These are phyloP conservation scores for Podilymbus podiceps DNA, from an alignment of 2,113 vertebrate species.

Conservation along the genomic window DNA sequence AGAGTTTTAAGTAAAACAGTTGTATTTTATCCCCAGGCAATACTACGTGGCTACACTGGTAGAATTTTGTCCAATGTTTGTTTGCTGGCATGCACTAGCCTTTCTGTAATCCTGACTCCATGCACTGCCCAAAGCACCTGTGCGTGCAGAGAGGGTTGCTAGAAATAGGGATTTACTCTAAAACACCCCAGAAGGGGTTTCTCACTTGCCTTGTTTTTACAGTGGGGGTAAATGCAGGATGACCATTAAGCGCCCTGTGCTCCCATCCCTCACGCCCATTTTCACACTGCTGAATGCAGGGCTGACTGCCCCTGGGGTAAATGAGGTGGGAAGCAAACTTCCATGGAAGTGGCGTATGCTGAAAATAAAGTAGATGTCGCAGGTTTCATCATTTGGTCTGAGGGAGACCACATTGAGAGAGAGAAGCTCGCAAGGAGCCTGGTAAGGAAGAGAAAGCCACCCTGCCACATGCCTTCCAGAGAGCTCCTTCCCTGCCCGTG, in stretches of 20 bases:
- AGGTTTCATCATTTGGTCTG: background rate
- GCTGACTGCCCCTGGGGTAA: background rate
- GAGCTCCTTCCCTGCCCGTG: background rate
- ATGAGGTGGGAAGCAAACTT: background rate
- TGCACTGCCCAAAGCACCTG: background rate
- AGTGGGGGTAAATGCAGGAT: background rate
- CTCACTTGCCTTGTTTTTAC: fast-evolving
- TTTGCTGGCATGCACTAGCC: background rate
- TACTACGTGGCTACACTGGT: background rate
- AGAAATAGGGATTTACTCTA: background rate
- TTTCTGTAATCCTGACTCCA: background rate
- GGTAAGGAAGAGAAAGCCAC: background rate
- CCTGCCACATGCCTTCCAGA: background rate
- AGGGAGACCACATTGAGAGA: background rate
- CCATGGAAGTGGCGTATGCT: fast-evolving
- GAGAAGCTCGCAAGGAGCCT: background rate
- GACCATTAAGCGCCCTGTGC: background rate
- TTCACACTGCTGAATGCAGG: background rate
- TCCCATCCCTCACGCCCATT: background rate
- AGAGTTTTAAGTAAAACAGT: background rate
- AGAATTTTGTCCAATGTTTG: background rate
- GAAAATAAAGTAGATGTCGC: background rate
- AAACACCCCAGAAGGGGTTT: background rate
- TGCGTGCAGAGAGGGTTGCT: background rate
- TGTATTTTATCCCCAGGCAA: background rate